Evolutionary conservation across 2,113 vertebrate species (phyloP), one percentile per base, ranked within the genome.

Genomic region (Beaufortia kweichowensis): DNA sequence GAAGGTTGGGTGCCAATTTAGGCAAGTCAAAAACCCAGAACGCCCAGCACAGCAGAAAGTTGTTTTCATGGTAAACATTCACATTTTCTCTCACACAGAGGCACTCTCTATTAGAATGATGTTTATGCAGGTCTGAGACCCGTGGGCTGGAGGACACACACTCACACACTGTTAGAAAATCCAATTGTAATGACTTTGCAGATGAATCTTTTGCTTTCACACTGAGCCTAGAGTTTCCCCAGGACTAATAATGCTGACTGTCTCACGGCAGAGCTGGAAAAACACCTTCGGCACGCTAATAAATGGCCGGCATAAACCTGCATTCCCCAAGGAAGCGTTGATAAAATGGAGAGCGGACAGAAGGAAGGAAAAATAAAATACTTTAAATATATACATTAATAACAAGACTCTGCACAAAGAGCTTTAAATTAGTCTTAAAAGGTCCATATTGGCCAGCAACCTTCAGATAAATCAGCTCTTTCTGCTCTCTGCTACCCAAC

Each of bases 371-470:
- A 61, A 29, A 29, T 29, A 46, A 46, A 73, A 60, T 21, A 41
- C 10, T 8, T 28, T 59, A 55, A 69, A 66, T 28, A 66, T 6
- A 68, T 9, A 55, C 31, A 56, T 56, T 70, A 39, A 70, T 70
- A 61, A 57, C 55, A 43, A 72, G 35, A 41, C 4, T 28, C 29
- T 35, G 50, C 33, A 72, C 55, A 59, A 72, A 57, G 39, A 72
- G 69, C 55, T 59, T 43, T 72, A 60, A 72, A 57, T 72, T 26
- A 71, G 68, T 59, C 68, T 57, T 56, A 55, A 55, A 70, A 55
- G 29, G 29, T 70, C 31, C 67, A 35, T 35, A 56, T n/a, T 55
- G 67, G 14, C 28, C n/a, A 56, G 10, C 23, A 56, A 69, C 67
- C 48, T 69, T 35, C 48, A 33, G 28, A 72, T 72, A 57, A 59